Percentiles rank a stretch among this genome's conserved stretches.
phyloP scores from a whole-genome alignment of 1,140 invertebrate genomes.

The Cheumatopsyche charites region DNA sequence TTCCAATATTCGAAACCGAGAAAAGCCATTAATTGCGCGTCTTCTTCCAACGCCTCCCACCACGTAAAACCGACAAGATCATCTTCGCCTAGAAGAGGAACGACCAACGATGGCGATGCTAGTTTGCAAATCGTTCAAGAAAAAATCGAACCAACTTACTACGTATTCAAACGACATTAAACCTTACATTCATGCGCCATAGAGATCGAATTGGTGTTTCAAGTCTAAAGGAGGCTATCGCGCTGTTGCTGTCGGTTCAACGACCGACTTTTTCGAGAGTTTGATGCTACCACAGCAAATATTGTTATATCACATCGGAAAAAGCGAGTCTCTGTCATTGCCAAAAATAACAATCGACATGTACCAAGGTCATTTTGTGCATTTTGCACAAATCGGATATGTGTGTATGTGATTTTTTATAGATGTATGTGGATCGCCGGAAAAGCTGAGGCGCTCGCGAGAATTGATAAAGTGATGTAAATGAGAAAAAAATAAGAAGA shows the following conservation, averaged over 20 bases:
- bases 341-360: slow-evolving; percentile 54
- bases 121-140: slow-evolving; percentile 35
- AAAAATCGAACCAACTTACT: background rate
- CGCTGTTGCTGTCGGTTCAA: slow-evolving; percentile 54
- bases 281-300: slow-evolving; percentile 56
- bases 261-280: slow-evolving; percentile 63
- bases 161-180: slow-evolving; percentile 1
- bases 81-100: background rate
- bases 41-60: slow-evolving; percentile 31
- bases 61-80: slow-evolving; percentile 5
- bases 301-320: slow-evolving; percentile 60
- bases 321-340: slow-evolving; percentile 60
- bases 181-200: background rate
- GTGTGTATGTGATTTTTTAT: background rate
- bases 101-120: slow-evolving; percentile 7
- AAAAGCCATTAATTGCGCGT: slow-evolving; percentile 29
- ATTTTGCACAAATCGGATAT: background rate
- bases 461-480: slow-evolving; percentile 14
- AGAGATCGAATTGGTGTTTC: background rate
- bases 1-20: too few species aligned
- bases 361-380: slow-evolving; percentile 1
- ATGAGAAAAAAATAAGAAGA: background rate
- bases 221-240: slow-evolving; percentile 44
- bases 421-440: slow-evolving; percentile 5
- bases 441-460: slow-evolving; percentile 15